Evolutionary conservation across 1,140 invertebrate species (phyloP), one percentile per base, ranked within the genome.

Genomic region (Penaeus vannamei): DNA sequence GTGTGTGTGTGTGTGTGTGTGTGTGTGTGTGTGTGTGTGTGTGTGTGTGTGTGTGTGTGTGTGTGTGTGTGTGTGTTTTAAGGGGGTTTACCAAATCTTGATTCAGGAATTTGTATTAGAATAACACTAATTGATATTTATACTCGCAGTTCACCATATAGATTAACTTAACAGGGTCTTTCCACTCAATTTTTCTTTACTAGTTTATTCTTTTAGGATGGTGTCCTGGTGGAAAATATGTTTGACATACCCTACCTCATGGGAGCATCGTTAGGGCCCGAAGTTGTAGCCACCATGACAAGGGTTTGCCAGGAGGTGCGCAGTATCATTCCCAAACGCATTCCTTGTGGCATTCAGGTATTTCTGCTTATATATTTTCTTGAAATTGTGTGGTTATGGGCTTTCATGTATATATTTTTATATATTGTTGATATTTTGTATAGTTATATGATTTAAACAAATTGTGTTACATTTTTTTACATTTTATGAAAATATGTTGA

Each of bases 171-270:
- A 59, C 17, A 26, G 2, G 36, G 17, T 20, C 10, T 46, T 20
- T 42, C n/a, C n/a, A 20, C 62, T n/a, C 8, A n/a, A 23, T 22
- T 19, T 29, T 36, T 32, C 29, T 29, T 2, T 4, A n/a, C 3
- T 29, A 76, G 14, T 85, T 29, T 89, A 90, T 87, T 90, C 76
- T 91, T 66, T 88, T 91, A 97, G 96, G 96, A 97, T 93, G 96
- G 94, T 29, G 93, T 98, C 3, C 92, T 97, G 20, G 92, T 98
- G 3, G 97, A 98, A 93, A 98, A 98, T 92, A 98, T 97, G 97
- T 95, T 97, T 92, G 97, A 98, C 92, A 92, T 97, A 23, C 97
- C 97, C 0, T 98, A 98, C 91, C 91, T 96, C 2, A 93, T 94
- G 89, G 92, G 94, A 1, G 92, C 93, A 62, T 90, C 95, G 59